A percentile compares a stretch with the other conserved stretches of the same genome.
phyloP scores from a whole-genome alignment of 2,888 invertebrate species.

The Drosophila peninsularis region DNA sequence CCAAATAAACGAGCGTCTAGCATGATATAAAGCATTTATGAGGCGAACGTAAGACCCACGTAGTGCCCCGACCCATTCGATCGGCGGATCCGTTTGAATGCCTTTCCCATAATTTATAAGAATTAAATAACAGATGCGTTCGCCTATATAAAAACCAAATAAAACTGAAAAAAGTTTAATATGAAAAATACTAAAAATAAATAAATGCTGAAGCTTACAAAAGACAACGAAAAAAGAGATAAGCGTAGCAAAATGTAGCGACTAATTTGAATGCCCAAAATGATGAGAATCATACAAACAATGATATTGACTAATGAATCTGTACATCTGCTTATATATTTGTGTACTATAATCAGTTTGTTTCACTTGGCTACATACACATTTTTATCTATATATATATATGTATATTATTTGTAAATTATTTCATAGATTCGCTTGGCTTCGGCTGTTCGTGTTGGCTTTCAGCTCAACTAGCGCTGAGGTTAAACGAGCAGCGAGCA shows the following conservation, averaged over 20 bases:
- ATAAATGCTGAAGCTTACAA: slow-evolving; percentile 13
- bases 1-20: slow-evolving; percentile 71
- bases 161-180: slow-evolving; percentile 26
- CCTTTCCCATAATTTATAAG: slow-evolving; percentile 39
- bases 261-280: slow-evolving; percentile 31
- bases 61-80: not conserved
- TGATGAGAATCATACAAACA: slow-evolving; percentile 20
- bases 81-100: slow-evolving; percentile 14
- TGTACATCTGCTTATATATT: slow-evolving; percentile 1
- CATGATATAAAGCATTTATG: slow-evolving; percentile 66
- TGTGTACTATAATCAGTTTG: not conserved
- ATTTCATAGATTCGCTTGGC: slow-evolving; percentile 32
- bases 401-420: slow-evolving; percentile 14
- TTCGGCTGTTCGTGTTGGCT: slow-evolving; percentile 21
- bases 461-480: slow-evolving; percentile 39
- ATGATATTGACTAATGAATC: slow-evolving; percentile 36
- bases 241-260: slow-evolving; percentile 26
- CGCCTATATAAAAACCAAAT: slow-evolving; percentile 12
- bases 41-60: slow-evolving; percentile 29
- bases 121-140: slow-evolving; percentile 50
- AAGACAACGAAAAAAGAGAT: slow-evolving; percentile 5
- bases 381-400: not conserved
- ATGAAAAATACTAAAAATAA: slow-evolving; percentile 16
- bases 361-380: not conserved
- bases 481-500: slow-evolving; percentile 22